phyloP scores from a whole-genome alignment of 53 echinoderm and acorn worm species.

The Temnopleurus reevesii region DNA sequence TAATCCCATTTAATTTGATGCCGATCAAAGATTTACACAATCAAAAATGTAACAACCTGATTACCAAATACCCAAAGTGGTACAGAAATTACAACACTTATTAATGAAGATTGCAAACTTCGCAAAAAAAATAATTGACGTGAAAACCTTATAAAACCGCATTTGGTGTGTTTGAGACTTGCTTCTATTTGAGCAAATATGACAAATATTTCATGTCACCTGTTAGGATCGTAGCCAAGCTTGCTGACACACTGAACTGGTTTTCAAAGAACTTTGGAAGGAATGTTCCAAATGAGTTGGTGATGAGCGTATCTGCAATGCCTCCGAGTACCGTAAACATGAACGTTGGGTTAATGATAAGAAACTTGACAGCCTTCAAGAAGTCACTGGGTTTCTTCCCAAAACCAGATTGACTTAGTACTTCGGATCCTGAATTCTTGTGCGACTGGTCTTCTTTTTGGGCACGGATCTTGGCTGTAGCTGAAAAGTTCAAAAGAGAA shows the following conservation, averaged over 20 bases:
- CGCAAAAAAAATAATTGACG: too few relatives aligned
- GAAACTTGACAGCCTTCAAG: constrained; percentile 55
- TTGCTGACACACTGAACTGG: constrained; percentile 74
- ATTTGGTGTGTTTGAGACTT: too few relatives aligned
- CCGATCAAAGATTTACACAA: too few relatives aligned
- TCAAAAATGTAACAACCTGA: too few relatives aligned
- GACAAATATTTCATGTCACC: constrained; percentile 58
- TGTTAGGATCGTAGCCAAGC: constrained; percentile 68
- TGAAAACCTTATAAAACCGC: too few relatives aligned
- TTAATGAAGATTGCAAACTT: too few relatives aligned
- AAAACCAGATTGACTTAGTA: constrained; percentile 34
- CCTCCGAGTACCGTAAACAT: constrained; percentile 49
- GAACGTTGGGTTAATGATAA: constrained; percentile 57
- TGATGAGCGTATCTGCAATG: constrained; percentile 52
- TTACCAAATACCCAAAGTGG: too few relatives aligned
- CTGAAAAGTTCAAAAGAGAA: background rate
- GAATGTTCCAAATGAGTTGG: constrained; percentile 68
- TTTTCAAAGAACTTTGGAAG: constrained; percentile 76
- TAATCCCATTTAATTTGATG: too few relatives aligned
- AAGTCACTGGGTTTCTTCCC: constrained; percentile 60
- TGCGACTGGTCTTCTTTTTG: constrained; percentile 70
- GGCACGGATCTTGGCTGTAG: constrained; percentile 66
- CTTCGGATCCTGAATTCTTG: constrained; percentile 39
- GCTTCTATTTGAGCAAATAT: too few relatives aligned
- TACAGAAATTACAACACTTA: too few relatives aligned